phyloP scores from a whole-genome alignment of 2,113 vertebrate species.

The Canis aureus region DNA sequence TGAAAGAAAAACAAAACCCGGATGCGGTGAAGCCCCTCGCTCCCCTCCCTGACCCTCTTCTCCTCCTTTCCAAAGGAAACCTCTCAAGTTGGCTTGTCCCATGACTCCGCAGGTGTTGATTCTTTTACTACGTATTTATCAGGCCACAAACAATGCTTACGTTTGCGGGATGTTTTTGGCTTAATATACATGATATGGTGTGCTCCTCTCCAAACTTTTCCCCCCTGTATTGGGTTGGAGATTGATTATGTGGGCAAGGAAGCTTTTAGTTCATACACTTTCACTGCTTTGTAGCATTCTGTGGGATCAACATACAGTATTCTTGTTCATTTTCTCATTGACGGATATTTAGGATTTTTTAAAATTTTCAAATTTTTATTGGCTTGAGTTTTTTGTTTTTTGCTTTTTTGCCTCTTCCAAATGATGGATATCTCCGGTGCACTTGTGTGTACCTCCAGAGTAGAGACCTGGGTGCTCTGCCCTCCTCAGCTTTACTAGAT shows the following conservation, averaged over 20 bases:
- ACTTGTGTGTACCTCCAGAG: neutral
- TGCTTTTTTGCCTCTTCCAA: neutral
- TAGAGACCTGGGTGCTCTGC: neutral
- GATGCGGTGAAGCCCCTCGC: slow-evolving; percentile 1
- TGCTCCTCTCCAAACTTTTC: neutral
- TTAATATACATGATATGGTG: accelerated
- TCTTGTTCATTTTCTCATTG: neutral
- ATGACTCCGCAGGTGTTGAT: neutral
- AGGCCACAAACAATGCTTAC: neutral
- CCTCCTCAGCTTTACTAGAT: neutral
- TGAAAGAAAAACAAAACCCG: neutral
- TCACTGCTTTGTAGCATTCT: neutral
- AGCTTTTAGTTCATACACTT: neutral
- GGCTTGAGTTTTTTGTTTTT: neutral
- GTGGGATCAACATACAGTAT: neutral
- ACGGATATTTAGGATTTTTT: neutral
- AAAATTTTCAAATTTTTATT: neutral
- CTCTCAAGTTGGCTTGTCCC: neutral
- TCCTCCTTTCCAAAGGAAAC: neutral
- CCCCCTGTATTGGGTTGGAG: neutral
- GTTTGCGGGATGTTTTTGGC: neutral
- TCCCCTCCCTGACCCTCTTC: neutral
- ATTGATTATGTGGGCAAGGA: neutral
- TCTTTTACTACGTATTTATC: neutral
- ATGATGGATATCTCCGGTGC: neutral